A percentile compares a stretch with the other conserved stretches of the same genome.
Conservation (phyloP, 2,888 invertebrate genomes). For the Caenorhabditis sp. region DNA sequence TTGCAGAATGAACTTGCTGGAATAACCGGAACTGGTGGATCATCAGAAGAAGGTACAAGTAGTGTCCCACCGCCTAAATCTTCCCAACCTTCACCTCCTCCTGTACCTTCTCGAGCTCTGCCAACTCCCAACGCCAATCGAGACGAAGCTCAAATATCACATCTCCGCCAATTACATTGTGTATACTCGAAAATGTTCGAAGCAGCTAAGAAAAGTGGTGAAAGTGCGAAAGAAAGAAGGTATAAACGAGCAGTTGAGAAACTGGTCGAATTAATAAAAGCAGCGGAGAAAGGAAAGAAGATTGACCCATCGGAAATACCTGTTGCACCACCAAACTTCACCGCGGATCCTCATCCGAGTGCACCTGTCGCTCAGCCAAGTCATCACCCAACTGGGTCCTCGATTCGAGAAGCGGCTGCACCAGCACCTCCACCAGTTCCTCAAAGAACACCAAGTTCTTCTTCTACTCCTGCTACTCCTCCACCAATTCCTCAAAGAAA, state of each 20-base stretch:
- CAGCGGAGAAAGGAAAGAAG: conserved; percentile 37
- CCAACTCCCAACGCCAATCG: neutral
- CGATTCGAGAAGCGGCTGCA: conserved; percentile 28
- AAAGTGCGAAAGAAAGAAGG: conserved; percentile 44
- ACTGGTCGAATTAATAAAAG: conserved; percentile 35
- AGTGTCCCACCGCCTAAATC: conserved; percentile 6
- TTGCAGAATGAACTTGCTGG: conserved; percentile 37
- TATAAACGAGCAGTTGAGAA: conserved; percentile 45
- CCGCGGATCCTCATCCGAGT: conserved; percentile 8
- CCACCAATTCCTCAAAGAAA: conserved; percentile 28
- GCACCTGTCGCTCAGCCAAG: conserved; percentile 27
- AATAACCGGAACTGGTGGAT: conserved; percentile 19
- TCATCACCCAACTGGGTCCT: conserved; percentile 17
- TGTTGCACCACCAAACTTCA: conserved; percentile 45
- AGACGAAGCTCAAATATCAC: conserved; percentile 14
- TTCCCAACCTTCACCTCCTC: conserved; percentile 6
- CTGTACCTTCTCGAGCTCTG: conserved; percentile 5
- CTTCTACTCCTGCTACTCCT: conserved; percentile 3
- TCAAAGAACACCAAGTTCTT: too few species aligned
- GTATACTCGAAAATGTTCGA: conserved; percentile 42
- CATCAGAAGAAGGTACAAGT: neutral
- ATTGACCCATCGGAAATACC: conserved; percentile 50
- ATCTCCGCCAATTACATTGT: conserved; percentile 34
- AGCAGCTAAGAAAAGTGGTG: conserved; percentile 34
- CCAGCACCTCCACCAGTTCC: conserved; percentile 4